Evolutionary conservation across 2,797 vertebrate genomes (phyloP).

Genomic region (Argyrosomus regius): DNA sequence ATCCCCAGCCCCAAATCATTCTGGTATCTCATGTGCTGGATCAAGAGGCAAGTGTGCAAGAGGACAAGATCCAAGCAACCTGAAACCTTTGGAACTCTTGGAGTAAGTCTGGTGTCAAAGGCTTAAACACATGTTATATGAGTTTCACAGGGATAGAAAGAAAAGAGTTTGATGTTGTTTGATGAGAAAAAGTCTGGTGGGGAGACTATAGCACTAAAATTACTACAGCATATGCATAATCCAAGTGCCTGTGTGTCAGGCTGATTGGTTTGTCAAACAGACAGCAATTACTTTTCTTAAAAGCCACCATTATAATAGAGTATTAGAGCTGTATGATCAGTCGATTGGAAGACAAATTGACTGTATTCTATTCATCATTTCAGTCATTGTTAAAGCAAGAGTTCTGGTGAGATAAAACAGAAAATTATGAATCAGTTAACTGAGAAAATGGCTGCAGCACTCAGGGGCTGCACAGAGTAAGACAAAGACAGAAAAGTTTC

Average conservation of each 20-base stretch:
- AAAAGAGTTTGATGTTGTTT: not conserved
- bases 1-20: conserved; percentile 96
- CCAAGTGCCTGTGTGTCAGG: not conserved
- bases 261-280: not conserved
- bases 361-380: not conserved
- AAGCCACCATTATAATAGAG: not conserved
- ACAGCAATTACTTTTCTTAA: not conserved
- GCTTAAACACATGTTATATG: not conserved
- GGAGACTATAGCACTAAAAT: too few species aligned
- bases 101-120: conserved; percentile 84
- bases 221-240: not conserved
- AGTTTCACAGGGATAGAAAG: not conserved
- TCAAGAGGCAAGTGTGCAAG: conserved; percentile 92
- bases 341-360: not conserved
- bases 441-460: not conserved
- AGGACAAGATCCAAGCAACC: conserved; percentile 88
- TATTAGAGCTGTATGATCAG: not conserved
- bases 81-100: conserved; percentile 93
- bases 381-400: not conserved
- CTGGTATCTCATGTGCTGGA: conserved; percentile 95
- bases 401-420: not conserved
- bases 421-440: not conserved
- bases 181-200: too few species aligned
- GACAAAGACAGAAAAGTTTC: conserved; percentile 16
- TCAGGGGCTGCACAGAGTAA: conserved; percentile 2